These are phyloP conservation scores for Rhea pennata DNA, from an alignment of 2,113 vertebrate genomes.

Conservation along the genomic window DNA sequence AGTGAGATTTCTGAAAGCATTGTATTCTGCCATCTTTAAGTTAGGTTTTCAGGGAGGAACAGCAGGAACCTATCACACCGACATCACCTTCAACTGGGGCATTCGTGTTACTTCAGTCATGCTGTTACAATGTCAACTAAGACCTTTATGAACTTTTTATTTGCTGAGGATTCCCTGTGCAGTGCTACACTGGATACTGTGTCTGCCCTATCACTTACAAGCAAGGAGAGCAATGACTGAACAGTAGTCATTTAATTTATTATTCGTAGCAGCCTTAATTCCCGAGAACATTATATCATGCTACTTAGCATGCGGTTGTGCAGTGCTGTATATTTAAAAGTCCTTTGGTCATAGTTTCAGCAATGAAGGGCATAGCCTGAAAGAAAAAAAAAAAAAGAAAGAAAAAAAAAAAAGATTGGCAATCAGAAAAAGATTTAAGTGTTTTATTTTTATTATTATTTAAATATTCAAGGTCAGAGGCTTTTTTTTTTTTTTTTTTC, in stretches of 20 bases:
- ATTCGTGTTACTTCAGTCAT: background rate
- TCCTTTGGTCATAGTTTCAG: conserved; percentile 19
- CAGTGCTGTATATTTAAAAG: background rate
- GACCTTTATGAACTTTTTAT: background rate
- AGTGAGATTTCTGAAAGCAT: background rate
- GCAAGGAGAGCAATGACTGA: background rate
- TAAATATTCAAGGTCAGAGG: conserved; percentile 19
- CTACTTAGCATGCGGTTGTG: background rate
- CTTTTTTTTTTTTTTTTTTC: background rate
- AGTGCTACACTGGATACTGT: background rate
- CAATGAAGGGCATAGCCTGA: background rate
- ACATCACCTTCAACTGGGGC: background rate
- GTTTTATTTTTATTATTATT: background rate
- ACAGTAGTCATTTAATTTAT: background rate
- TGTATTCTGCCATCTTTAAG: background rate
- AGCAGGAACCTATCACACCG: background rate
- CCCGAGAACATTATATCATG: background rate
- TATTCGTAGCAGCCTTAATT: background rate
- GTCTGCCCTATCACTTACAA: background rate
- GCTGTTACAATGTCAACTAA: background rate
- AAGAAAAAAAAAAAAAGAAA: background rate
- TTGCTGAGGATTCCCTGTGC: background rate
- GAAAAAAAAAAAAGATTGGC: background rate
- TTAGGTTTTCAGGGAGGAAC: background rate
- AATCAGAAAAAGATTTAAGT: background rate